Percentiles rank a stretch among this genome's conserved stretches.
Conservation (phyloP, 2,888 invertebrate species). For the Drosophila putrida region DNA sequence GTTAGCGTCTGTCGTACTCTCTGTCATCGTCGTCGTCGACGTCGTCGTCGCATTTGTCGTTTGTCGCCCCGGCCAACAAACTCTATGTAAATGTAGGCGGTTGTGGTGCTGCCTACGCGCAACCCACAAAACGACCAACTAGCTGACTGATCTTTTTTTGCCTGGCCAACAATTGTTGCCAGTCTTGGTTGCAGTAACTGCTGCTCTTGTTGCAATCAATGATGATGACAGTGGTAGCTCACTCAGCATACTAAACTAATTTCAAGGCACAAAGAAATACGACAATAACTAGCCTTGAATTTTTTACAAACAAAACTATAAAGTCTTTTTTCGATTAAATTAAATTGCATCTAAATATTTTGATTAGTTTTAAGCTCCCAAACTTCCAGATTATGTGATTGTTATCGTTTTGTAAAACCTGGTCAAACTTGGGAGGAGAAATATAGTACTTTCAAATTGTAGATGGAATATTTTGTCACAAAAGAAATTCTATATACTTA, state of each 20-base stretch:
- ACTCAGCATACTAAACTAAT: constrained; percentile 51
- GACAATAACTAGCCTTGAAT: constrained; percentile 27
- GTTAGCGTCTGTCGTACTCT: constrained; percentile 38
- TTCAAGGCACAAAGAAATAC: constrained; percentile 26
- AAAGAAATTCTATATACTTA: too few relatives aligned
- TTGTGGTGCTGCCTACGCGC: constrained; percentile 72
- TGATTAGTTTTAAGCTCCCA: too few relatives aligned
- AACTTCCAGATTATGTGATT: too few relatives aligned
- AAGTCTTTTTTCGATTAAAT: too few relatives aligned
- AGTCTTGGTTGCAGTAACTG: constrained; percentile 49
- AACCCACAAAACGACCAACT: constrained; percentile 69
- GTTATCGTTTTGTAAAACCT: too few relatives aligned
- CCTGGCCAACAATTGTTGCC: constrained; percentile 39
- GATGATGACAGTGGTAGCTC: constrained; percentile 32
- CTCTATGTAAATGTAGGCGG: constrained; percentile 76
- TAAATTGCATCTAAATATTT: too few relatives aligned
- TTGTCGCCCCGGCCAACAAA: constrained; percentile 76
- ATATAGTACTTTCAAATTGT: too few relatives aligned
- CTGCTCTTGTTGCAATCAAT: constrained; percentile 10
- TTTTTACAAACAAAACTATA: background rate
- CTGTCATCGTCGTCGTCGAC: constrained; percentile 44
- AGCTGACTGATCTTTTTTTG: constrained; percentile 52
- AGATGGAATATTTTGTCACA: too few relatives aligned
- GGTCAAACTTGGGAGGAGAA: too few relatives aligned
- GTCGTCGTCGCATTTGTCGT: constrained; percentile 71